Evolutionary conservation across 2,797 vertebrate genomes (phyloP), one percentile per base, ranked within the genome.

Genomic region (Podarcis siculus): DNA sequence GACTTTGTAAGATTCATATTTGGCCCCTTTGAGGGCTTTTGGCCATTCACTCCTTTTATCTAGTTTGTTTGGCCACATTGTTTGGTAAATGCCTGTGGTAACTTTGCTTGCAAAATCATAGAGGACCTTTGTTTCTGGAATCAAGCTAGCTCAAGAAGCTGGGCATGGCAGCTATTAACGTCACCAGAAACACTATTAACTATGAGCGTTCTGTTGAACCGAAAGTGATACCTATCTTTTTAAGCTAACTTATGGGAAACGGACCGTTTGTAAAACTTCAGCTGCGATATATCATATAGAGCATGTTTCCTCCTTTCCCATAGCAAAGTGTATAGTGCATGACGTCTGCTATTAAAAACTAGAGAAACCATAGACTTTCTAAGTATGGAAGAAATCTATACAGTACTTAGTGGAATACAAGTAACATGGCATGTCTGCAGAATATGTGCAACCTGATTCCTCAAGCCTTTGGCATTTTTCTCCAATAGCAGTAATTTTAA

Each of bases 331-430:
- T 82, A 12, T 21, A 93, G 78, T 39, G 85, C 9, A 69, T 71
- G 72, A 76, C 79, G 79, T 42, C 72, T 72, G 71, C 35, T 89
- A 55, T 13, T 30, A 84, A 73, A 90, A 72, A 61, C 27, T 77
- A 79, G 80, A 79, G 82, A 87, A 91, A 88, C 19, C 2, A 83
- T 87, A 89, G 83, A 21, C 23, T 80, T 85, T 92, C 76, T 45
- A 92, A 13, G 79, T 67, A 67, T 66, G 92, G 85, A 77, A 75
- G 87, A 87, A 79, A 90, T 87, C 87, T 91, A 42, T 81, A 86
- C 72, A 91, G 92, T 86, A 85, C 89, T 77, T 83, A 79, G 3
- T 82, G 58, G 89, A 69, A 35, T 73, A 82, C 66, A 89, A 77
- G 1, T 49, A 87, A 69, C 82, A 81, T 25, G 86, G 91, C 93